These are phyloP conservation scores for Lepeophtheirus salmonis DNA, from an alignment of 1,140 invertebrate species.

Conservation along the genomic window DNA sequence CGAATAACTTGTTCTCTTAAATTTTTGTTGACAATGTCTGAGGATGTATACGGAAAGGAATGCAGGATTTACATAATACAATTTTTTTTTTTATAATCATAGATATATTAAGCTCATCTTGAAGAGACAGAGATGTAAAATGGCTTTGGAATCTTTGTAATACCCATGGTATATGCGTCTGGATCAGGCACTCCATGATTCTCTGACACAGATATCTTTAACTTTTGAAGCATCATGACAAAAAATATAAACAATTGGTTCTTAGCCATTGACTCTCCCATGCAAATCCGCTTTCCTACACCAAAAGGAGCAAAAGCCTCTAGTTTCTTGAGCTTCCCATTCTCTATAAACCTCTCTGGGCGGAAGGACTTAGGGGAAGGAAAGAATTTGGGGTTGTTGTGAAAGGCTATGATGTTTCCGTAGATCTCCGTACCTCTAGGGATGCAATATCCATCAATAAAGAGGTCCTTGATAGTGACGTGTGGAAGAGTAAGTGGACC, in stretches of 20 bases:
- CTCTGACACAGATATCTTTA: background rate
- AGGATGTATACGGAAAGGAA: too few relatives aligned
- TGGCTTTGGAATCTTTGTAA: constrained; percentile 1
- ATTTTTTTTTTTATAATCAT: background rate
- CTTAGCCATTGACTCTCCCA: constrained; percentile 1
- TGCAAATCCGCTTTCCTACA: background rate
- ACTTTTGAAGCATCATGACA: background rate
- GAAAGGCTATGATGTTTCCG: background rate
- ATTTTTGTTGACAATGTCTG: too few relatives aligned
- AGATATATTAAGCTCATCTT: background rate
- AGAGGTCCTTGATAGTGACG: constrained; percentile 26
- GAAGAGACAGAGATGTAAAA: background rate
- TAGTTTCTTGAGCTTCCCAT: background rate
- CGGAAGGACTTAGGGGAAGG: background rate
- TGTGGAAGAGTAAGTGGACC: constrained; percentile 27
- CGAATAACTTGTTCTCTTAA: too few relatives aligned
- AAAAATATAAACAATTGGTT: background rate
- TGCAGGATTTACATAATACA: background rate
- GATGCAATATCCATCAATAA: constrained; percentile 24
- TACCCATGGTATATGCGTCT: background rate
- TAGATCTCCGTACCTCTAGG: constrained; percentile 21
- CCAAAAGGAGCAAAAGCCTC: background rate
- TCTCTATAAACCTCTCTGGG: background rate
- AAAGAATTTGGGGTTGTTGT: background rate
- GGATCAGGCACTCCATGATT: background rate